These are phyloP conservation scores for Rhinopomastus cyanomelas DNA, from an alignment of 2,113 vertebrate species.

Conservation along the genomic window DNA sequence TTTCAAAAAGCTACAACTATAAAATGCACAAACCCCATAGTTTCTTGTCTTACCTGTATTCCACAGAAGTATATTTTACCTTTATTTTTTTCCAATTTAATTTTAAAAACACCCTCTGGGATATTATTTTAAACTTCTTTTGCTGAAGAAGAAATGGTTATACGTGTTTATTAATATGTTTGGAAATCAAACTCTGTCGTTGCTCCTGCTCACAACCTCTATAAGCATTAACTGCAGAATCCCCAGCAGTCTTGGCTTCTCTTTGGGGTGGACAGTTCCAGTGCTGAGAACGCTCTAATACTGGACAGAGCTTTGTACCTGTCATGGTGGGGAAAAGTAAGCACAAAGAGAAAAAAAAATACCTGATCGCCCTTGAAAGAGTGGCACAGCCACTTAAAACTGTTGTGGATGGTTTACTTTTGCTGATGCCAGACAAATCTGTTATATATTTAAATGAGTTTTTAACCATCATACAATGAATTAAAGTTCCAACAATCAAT, in stretches of 20 bases:
- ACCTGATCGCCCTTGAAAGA: not conserved
- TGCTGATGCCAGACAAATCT: not conserved
- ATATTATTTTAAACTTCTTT: not conserved
- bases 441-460: not conserved
- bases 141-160: not conserved
- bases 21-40: not conserved
- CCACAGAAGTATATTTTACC: not conserved
- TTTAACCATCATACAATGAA: not conserved
- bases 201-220: not conserved
- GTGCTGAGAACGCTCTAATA: not conserved
- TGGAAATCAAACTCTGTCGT: not conserved
- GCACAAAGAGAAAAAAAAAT: not conserved
- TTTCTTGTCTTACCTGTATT: not conserved
- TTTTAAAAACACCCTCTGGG: not conserved
- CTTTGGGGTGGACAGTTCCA: not conserved
- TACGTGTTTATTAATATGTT: not conserved
- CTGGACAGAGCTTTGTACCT: accelerated
- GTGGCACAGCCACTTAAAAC: not conserved
- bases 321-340: not conserved
- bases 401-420: not conserved
- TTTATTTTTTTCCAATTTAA: not conserved
- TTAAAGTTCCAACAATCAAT: not conserved
- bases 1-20: not conserved
- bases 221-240: not conserved
- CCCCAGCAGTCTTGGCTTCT: not conserved